Percentiles rank a stretch among this genome's conserved stretches.
Evolutionary conservation across 1,140 invertebrate species (phyloP).

Genomic region (Leptinotarsa texana): DNA sequence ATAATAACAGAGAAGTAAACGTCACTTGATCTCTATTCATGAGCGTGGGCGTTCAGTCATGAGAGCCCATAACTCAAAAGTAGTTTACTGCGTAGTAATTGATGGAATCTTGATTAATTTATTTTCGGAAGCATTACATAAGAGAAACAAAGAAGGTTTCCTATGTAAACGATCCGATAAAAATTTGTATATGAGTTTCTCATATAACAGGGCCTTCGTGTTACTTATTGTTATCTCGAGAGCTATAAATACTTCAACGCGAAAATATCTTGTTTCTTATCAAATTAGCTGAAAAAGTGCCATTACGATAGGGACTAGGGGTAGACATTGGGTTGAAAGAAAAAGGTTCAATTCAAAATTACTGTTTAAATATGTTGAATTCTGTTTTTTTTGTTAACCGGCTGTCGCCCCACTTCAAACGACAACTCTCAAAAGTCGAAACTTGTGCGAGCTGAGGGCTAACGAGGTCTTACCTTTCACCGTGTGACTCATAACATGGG

Average conservation of each 20-base stretch:
- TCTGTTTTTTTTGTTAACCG: too few species aligned
- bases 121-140: neutral
- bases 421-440: too few species aligned
- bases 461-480: too few species aligned
- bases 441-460: too few species aligned
- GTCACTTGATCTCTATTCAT: neutral
- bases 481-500: too few species aligned
- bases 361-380: too few species aligned
- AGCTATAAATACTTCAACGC: neutral
- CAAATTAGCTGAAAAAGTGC: neutral
- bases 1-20: too few species aligned
- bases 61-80: neutral
- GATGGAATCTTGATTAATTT: neutral
- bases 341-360: too few species aligned
- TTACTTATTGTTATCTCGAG: neutral
- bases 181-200: conserved; percentile 1
- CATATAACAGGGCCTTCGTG: neutral
- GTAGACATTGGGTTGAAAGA: too few species aligned
- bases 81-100: neutral
- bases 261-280: neutral
- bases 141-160: conserved; percentile 3
- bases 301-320: neutral
- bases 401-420: too few species aligned
- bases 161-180: neutral
- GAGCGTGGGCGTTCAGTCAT: neutral